Base-by-base conservation (phyloP, 2,797 vertebrate genomes). In the Columba guinea region DNA sequence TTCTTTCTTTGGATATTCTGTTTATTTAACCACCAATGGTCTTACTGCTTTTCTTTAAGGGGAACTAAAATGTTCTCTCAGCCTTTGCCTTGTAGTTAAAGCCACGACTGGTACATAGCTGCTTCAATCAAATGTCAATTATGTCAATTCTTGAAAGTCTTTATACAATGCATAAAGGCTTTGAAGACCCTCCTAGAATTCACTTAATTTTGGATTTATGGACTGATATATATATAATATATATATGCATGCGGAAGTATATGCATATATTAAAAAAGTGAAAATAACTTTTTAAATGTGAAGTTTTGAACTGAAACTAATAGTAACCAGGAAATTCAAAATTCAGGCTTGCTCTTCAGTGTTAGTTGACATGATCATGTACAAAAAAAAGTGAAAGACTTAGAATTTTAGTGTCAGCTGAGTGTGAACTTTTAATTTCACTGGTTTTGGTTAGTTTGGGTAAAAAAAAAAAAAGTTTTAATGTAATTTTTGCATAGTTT, bases 121-220 rank as follows among this genome's bases (percentile, higher is more conserved):
- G 93, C 94, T 96, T 97, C 95, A 94, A 30, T 91, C 74, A 71
- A 87, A 52, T 49, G 71, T 78, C 20, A 1, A 93, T 79, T 95
- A 97, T 97, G 97, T 97, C 96, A 97, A 88, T 92, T 92, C 78
- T 90, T 13, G 63, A 24, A 83, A 94, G 67, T 71, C 92, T 96
- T 97, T 93, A 86, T 69, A 60, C 35, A 35, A 69, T 28, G 62
- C 68, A 60, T 67, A 80, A 95, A 86, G 70, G 58, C 78, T 86
- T 73, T 14, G 14, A 93, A 86, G 79, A 90, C 58, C 1, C 0
- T 80, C 78, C 73, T 26, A 65, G 73, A 2, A 4, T 74, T 94
- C 87, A 60, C 87, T 94, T 92, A 19, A 64, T 51, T 89, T 92
- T 87, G 90, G 53, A 95, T 93, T 93, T 90, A 76, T 71, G 64